These are phyloP conservation scores for Mormyrus proboscirostris DNA, from an alignment of 2,797 vertebrate genomes.

Conservation along the genomic window DNA sequence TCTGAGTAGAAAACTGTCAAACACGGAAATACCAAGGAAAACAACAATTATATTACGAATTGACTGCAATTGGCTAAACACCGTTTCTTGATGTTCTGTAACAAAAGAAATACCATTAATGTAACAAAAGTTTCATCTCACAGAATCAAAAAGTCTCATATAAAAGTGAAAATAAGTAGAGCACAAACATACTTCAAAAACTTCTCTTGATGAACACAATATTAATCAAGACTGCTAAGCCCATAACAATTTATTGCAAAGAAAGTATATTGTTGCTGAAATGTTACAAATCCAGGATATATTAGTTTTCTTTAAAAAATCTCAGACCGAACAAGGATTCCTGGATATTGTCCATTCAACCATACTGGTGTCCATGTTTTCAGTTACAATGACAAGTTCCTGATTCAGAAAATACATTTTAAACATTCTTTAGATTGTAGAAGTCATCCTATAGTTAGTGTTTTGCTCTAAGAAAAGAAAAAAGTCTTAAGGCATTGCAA, in stretches of 20 bases:
- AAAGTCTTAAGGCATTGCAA: conserved; percentile 75
- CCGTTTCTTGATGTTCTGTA: conserved; percentile 39
- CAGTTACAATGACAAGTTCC: conserved; percentile 75
- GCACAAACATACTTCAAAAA: conserved; percentile 41
- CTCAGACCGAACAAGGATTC: conserved; percentile 46
- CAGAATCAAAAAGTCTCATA: conserved; percentile 42
- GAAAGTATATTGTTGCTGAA: conserved; percentile 71
- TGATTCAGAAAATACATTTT: conserved; percentile 71
- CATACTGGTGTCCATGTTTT: conserved; percentile 60
- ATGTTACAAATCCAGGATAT: conserved; percentile 68
- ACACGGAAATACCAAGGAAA: conserved; percentile 22
- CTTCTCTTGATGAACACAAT: conserved; percentile 46
- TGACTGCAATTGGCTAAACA: conserved; percentile 31
- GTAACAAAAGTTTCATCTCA: conserved; percentile 52
- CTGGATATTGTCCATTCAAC: conserved; percentile 57
- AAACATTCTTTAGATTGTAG: conserved; percentile 58
- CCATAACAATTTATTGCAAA: conserved; percentile 64
- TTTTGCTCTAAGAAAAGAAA: conserved; percentile 74
- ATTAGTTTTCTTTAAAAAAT: conserved; percentile 49
- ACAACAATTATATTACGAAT: conserved; percentile 51
- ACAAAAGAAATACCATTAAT: conserved; percentile 49
- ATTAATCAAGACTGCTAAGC: conserved; percentile 86
- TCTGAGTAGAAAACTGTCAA: conserved; percentile 31
- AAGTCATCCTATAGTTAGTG: conserved; percentile 80
- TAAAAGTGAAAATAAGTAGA: conserved; percentile 34